These are phyloP conservation scores for Microcebus ravelobensis DNA, from an alignment of 2,113 vertebrate species.

Conservation along the genomic window DNA sequence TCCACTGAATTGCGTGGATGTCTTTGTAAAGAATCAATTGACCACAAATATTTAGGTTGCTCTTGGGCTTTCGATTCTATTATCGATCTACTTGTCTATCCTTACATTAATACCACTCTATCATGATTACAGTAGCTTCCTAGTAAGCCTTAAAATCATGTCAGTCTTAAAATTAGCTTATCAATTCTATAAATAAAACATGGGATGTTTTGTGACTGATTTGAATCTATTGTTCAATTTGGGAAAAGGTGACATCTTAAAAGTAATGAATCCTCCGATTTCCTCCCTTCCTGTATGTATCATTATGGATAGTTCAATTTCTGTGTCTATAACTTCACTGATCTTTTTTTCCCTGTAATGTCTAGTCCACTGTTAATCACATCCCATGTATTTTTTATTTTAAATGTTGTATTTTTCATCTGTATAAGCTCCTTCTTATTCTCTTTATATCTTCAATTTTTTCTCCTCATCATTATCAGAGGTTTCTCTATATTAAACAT, in stretches of 20 bases:
- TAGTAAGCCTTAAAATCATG: background rate
- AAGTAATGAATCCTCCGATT: background rate
- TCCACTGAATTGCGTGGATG: background rate
- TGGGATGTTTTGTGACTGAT: background rate
- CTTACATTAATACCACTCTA: background rate
- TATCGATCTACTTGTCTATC: background rate
- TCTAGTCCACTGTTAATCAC: background rate
- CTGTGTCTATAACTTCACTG: background rate
- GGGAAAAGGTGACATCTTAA: background rate
- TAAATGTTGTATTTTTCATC: background rate
- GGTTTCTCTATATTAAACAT: background rate
- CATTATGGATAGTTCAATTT: background rate
- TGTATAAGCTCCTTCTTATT: background rate
- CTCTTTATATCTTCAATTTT: background rate
- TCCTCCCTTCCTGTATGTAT: too few species aligned
- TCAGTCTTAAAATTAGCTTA: background rate
- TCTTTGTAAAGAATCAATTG: background rate
- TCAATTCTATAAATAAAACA: background rate
- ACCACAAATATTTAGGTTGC: background rate
- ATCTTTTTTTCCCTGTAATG: background rate
- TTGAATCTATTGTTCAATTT: background rate
- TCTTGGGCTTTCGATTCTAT: background rate
- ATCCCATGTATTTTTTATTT: background rate
- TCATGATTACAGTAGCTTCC: background rate
- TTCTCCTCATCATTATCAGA: background rate